phyloP scores from a whole-genome alignment of 2,888 invertebrate species.

The Crocallis elinguaria region DNA sequence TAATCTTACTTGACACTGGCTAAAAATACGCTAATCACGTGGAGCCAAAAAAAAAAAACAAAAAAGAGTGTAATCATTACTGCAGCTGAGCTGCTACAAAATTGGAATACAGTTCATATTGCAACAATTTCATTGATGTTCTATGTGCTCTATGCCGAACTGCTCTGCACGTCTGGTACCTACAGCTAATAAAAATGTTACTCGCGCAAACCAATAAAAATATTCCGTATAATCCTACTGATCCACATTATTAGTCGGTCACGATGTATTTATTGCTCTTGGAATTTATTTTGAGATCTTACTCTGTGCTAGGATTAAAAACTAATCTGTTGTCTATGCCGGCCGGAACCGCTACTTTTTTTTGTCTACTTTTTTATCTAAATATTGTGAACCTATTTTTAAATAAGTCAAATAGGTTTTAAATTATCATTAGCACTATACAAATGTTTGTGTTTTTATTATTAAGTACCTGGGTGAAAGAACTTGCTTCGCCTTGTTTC shows the following conservation, averaged over 20 bases:
- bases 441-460: no score
- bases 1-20: not conserved
- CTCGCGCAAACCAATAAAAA: constrained; percentile 40
- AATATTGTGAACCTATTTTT: no score
- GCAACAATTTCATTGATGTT: not conserved
- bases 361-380: no score
- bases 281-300: constrained; percentile 51
- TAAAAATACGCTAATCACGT: no score
- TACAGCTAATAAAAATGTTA: constrained; percentile 16
- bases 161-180: not conserved
- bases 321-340: constrained; percentile 14
- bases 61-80: no score
- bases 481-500: no score
- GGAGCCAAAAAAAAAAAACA: no score
- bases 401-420: no score
- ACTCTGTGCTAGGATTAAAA: constrained; percentile 45
- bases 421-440: no score
- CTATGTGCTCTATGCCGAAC: not conserved
- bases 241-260: constrained; percentile 45
- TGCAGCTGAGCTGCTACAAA: no score
- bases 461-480: no score
- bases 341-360: not conserved
- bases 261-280: constrained; percentile 50
- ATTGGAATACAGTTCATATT: not conserved
- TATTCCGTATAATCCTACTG: constrained; percentile 40